Conservation (phyloP, 1,140 invertebrate genomes). For the Spodoptera litura region DNA sequence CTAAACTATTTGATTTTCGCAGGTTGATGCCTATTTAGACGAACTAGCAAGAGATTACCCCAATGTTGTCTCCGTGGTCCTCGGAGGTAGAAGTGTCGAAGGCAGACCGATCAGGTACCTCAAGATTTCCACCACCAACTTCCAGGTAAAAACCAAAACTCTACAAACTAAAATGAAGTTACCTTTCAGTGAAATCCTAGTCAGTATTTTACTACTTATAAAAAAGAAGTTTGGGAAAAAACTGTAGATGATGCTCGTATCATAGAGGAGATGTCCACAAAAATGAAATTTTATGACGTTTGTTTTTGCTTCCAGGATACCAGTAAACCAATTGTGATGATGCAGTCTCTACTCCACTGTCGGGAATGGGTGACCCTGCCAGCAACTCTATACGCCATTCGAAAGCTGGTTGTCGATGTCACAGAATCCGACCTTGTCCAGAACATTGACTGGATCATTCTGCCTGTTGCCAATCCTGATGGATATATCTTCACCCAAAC, state of each 20-base stretch:
- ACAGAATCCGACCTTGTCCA: slow-evolving; percentile 81
- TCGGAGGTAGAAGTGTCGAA: slow-evolving; percentile 79
- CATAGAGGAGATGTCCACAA: too few relatives aligned
- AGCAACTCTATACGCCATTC: slow-evolving; percentile 88
- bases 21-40: slow-evolving; percentile 84
- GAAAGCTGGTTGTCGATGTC: slow-evolving; percentile 87
- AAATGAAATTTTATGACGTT: too few relatives aligned
- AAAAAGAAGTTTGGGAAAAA: too few relatives aligned
- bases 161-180: too few relatives aligned
- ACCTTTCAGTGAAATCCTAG: too few relatives aligned
- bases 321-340: slow-evolving; percentile 86
- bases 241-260: too few relatives aligned
- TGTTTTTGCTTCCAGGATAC: slow-evolving; percentile 71
- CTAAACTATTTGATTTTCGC: background rate
- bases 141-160: slow-evolving; percentile 76
- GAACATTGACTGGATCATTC: slow-evolving; percentile 80
- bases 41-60: slow-evolving; percentile 77
- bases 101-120: slow-evolving; percentile 83
- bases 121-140: slow-evolving; percentile 84
- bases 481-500: slow-evolving; percentile 57
- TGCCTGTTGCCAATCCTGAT: slow-evolving; percentile 85
- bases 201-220: too few relatives aligned
- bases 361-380: slow-evolving; percentile 90
- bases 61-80: slow-evolving; percentile 70
- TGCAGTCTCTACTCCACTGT: slow-evolving; percentile 87